Conservation (phyloP, 1,140 invertebrate species). For the Ostrea edulis region DNA sequence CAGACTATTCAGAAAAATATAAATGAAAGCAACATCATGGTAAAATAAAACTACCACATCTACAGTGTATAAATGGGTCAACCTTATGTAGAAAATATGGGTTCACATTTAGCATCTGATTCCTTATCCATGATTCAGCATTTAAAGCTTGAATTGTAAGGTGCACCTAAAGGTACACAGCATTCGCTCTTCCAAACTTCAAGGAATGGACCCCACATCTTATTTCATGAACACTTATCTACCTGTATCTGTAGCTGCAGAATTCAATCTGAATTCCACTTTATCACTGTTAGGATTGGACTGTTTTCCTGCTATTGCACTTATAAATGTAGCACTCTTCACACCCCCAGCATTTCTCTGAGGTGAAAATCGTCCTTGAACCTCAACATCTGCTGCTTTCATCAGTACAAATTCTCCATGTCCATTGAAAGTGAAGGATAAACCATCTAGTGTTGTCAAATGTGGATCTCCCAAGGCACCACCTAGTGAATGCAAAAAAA, state of each 20-base stretch:
- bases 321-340: conserved; percentile 44
- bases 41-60: too few species aligned
- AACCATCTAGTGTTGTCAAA: conserved; percentile 45
- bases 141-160: too few species aligned
- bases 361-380: conserved; percentile 40
- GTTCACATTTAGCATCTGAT: too few species aligned
- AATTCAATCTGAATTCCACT: conserved; percentile 50
- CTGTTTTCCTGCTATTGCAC: conserved; percentile 40
- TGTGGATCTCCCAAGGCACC: conserved; percentile 51
- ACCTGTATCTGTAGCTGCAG: conserved; percentile 1
- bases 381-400: conserved; percentile 3
- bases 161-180: too few species aligned
- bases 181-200: too few species aligned
- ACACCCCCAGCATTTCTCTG: background rate
- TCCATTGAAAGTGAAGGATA: conserved; percentile 54
- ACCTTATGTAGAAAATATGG: too few species aligned
- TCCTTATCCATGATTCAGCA: too few species aligned
- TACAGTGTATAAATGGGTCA: too few species aligned
- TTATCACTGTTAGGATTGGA: conserved; percentile 41
- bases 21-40: too few species aligned
- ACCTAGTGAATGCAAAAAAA: background rate
- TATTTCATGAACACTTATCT: background rate
- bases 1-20: too few species aligned
- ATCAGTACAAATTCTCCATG: conserved; percentile 48
- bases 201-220: too few species aligned